Evolutionary conservation across 2,113 vertebrate species (phyloP).

Genomic region (Oxyura jamaicensis): DNA sequence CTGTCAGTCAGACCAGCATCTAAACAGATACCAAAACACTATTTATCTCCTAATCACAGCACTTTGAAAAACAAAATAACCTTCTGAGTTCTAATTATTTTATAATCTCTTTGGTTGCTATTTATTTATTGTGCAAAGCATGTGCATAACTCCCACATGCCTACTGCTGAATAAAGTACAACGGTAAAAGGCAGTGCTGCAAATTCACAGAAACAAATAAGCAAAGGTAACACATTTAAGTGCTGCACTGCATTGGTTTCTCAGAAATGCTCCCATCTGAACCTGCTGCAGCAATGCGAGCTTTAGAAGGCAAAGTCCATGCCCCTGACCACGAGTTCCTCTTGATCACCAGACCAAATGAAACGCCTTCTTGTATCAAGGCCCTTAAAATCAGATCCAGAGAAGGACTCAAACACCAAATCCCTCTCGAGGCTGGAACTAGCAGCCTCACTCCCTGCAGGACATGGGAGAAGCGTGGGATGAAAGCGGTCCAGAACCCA

Average conservation of each 20-base stretch:
- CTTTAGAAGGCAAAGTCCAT: neutral
- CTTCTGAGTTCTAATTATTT: constrained; percentile 21
- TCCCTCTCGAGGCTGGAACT: neutral
- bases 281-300: neutral
- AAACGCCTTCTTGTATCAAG: neutral
- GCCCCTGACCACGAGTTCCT: neutral
- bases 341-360: neutral
- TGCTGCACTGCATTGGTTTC: neutral
- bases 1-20: constrained; percentile 25
- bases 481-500: neutral
- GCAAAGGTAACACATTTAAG: neutral
- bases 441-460: neutral
- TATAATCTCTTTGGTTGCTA: constrained; percentile 7
- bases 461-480: neutral
- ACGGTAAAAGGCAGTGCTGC: neutral
- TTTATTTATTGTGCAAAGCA: neutral
- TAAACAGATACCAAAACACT: constrained; percentile 20
- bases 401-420: neutral
- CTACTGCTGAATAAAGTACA: neutral
- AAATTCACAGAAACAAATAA: neutral
- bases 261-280: neutral
- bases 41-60: neutral
- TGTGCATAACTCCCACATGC: neutral
- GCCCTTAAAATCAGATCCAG: neutral
- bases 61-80: constrained; percentile 30